Conservation (phyloP, 2,113 vertebrate species). For the Phoxinus phoxinus region DNA sequence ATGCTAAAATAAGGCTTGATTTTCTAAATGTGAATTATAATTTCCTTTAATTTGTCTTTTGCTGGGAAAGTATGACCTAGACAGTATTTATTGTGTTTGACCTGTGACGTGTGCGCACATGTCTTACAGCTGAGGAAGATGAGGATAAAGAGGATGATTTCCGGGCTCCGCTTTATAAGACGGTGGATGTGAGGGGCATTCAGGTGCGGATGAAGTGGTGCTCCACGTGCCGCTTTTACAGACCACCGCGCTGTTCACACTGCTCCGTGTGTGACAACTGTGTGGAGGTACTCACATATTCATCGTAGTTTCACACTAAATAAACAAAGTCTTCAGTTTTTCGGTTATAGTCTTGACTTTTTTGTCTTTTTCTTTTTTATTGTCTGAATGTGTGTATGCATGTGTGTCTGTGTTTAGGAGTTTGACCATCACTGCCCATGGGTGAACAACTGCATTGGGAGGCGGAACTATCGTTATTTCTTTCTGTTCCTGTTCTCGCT, state of each 20-base stretch:
- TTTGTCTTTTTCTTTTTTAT: not conserved
- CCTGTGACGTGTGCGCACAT: not conserved
- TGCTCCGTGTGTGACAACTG: conserved; percentile 99
- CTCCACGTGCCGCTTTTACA: conserved; percentile 96
- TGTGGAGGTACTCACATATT: conserved; percentile 84
- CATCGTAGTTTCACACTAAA: not conserved
- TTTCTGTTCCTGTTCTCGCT: conserved; percentile 96
- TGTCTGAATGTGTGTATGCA: not conserved
- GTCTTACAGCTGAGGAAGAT: conserved; percentile 88
- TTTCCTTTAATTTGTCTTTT: not conserved
- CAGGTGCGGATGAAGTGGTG: conserved; percentile 99
- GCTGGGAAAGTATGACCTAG: not conserved
- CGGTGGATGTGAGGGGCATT: conserved; percentile 94
- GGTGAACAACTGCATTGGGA: conserved; percentile 98
- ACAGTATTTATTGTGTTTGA: conserved; percentile 4
- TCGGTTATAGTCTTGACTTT: not conserved
- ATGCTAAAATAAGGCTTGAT: not conserved
- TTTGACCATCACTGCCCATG: conserved; percentile 98
- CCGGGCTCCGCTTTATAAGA: conserved; percentile 96
- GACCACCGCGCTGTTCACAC: conserved; percentile 94
- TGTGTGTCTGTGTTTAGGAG: conserved; percentile 76
- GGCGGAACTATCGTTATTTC: conserved; percentile 97
- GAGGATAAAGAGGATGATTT: conserved; percentile 99
- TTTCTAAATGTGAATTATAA: not conserved
- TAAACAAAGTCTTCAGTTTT: not conserved